These are phyloP conservation scores for Drosophila ohnishii DNA, from an alignment of 1,140 invertebrate genomes.

Conservation along the genomic window DNA sequence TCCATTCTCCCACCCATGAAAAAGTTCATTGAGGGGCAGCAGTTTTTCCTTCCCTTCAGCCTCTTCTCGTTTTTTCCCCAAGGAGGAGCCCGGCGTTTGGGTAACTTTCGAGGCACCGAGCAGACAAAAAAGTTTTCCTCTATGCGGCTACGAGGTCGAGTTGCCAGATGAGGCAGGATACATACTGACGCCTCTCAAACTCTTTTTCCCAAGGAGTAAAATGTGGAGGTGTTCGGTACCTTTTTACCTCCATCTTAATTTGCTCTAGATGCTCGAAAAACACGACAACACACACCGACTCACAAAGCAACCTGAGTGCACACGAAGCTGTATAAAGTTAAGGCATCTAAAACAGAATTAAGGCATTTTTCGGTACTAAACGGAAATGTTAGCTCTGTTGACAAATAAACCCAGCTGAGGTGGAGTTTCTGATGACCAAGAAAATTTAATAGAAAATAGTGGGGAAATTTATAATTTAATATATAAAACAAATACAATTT, in stretches of 20 bases:
- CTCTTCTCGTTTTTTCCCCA: slow-evolving; percentile 17
- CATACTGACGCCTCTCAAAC: slow-evolving; percentile 12
- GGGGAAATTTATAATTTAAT: not conserved
- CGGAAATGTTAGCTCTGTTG: not conserved
- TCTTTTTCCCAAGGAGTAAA: slow-evolving; percentile 18
- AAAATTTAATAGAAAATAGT: not conserved
- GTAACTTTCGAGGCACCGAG: slow-evolving; percentile 47
- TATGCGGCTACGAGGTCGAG: slow-evolving; percentile 38
- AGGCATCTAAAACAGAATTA: not conserved
- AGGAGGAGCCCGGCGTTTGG: slow-evolving; percentile 23
- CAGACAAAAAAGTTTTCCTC: slow-evolving; percentile 46
- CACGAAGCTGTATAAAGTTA: not conserved
- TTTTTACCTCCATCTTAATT: slow-evolving; percentile 28
- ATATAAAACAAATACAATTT: not conserved
- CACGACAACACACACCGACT: not conserved
- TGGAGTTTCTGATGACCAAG: not conserved
- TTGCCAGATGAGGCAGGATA: slow-evolving; percentile 57
- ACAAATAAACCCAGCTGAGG: not conserved
- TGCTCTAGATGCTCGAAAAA: slow-evolving; percentile 28
- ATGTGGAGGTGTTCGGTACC: slow-evolving; percentile 18
- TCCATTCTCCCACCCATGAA: slow-evolving; percentile 27
- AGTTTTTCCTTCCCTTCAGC: slow-evolving; percentile 26
- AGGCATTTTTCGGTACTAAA: slow-evolving; percentile 4
- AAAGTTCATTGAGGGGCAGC: slow-evolving; percentile 63
- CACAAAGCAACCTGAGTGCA: slow-evolving; percentile 11